Evolutionary conservation across 2,797 vertebrate species (phyloP), one percentile per base, ranked within the genome.

Genomic region (Urosaurus nigricauda): DNA sequence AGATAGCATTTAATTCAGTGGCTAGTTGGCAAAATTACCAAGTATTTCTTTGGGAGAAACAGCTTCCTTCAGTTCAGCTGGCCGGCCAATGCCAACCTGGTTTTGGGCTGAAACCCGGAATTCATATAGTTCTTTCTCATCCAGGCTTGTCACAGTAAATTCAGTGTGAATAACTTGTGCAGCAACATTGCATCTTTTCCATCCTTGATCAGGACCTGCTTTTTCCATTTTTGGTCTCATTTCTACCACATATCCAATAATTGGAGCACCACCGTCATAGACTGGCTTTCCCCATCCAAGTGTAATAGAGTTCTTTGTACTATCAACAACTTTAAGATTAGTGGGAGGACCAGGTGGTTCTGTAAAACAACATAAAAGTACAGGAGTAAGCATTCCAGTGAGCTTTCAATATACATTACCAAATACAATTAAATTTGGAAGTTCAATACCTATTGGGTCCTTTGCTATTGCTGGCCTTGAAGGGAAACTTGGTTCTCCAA

Each of bases 71-170:
- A 99, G 95, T 95, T 99, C 97, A 83, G 98, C 99, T 90, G 99
- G 98, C 89, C 97, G 97, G 85, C 99, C 98, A 95, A 99, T 97
- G 92, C 99, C 99, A 95, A 99, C 98, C 90, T 99, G 99, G 91
- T 99, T 99, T 96, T 99, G 99, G 84, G 99, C 98, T 74, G 98
- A 99, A 89, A 99, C 99, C 91, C 99, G 97, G 94, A 99, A 99
- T 93, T 99, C 98, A 87, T 99, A 99, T 82, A 97, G 95, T 29
- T 98, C 96, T 3, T 98, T 98, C 92, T 98, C 98, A 92, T 98
- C 97, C 77, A 99, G 97, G 95, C 98, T 98, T 85, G 97, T 97
- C 83, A 98, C 98, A 2, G 98, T 99, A 95, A 98, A 99, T 95
- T 99, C 98, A 91, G 98, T 98, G 83, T 98, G 97, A 47, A 98